Base-by-base conservation (phyloP, 2,888 invertebrate genomes). In the Drosophila borealis region DNA sequence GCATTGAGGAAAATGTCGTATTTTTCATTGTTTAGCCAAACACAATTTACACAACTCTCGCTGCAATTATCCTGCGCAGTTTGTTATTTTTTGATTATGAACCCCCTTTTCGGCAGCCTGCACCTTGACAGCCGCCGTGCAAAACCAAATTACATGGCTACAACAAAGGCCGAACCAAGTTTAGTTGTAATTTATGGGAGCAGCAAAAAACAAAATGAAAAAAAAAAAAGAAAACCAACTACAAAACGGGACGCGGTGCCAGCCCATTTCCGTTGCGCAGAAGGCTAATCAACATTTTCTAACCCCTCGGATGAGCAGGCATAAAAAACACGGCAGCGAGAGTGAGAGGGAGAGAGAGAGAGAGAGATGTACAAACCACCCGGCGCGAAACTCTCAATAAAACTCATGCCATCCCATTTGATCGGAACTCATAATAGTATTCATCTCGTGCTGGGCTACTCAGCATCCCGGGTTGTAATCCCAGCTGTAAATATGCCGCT, bases 401-500 rank as follows among this genome's bases (percentile, higher is more conserved):
- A 37, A 17, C 48, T 45, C 65, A 59, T 42, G 44, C 59, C 74
- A 33, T 44, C 36, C 59, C 37, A 46, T 57, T 68, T 21, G 48
- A 59, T 41, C 41, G 3, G 17, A 41, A 29, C 29, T 29, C 29
- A 9, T 25, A 25, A 17, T 13, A 9, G 33, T 4, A 36, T 37
- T 39, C 44, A 51, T 50, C 59, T 64, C 56, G 50, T 74, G 60
- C 64, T 79, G 57, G 29, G 76, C 73, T 62, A 62, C 69, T 39
- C 68, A 57, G 77, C 66, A 67, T 68, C 48, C 56, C 49, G 49
- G 46, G 44, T 70, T 91, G 91, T 91, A 91, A 91, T 91, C 91
- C 91, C 79, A 80, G 84, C 85, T 91, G 91, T 91, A 91, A 90
- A 90, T 91, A 75, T 81, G 78, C 71, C 84, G 81, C 81, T 91